A percentile compares a stretch with the other conserved stretches of the same genome.
Evolutionary conservation across 2,797 vertebrate species (phyloP).

Genomic region (Limosa lapponica): DNA sequence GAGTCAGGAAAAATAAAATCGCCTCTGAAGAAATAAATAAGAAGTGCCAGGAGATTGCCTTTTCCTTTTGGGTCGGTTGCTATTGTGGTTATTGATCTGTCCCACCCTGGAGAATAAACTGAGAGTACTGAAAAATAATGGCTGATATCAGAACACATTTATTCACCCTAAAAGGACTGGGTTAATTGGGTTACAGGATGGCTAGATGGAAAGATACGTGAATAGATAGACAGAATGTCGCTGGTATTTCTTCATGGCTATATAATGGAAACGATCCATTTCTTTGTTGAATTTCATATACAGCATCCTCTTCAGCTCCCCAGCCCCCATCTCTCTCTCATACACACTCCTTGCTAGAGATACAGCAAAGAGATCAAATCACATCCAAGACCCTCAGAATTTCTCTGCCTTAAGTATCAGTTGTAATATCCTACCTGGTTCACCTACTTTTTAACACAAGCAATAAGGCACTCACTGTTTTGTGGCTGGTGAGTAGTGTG

Average conservation of each 20-base stretch:
- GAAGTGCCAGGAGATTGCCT: constrained; percentile 39
- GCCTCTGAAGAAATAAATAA: constrained; percentile 47
- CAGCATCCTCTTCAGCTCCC: background rate
- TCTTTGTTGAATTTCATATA: constrained; percentile 22
- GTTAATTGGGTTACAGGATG: constrained; percentile 45
- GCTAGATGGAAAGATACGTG: constrained; percentile 12
- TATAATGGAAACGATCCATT: constrained; percentile 34
- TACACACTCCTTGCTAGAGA: background rate
- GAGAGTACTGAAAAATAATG: constrained; percentile 48
- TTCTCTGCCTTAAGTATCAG: background rate
- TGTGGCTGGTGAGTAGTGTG: background rate
- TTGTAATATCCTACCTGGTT: background rate
- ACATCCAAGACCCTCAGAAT: background rate
- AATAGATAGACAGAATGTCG: background rate
- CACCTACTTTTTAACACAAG: background rate
- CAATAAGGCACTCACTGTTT: background rate
- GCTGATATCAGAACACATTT: constrained; percentile 4
- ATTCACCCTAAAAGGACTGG: constrained; percentile 50
- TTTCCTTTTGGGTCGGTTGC: constrained; percentile 17
- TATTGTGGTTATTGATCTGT: constrained; percentile 22
- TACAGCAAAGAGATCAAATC: background rate
- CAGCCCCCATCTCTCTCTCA: background rate
- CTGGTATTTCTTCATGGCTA: background rate
- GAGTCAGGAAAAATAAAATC: constrained; percentile 23
- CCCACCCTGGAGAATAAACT: constrained; percentile 10